These are phyloP conservation scores for Bombus sylvicola DNA, from an alignment of 1,140 invertebrate genomes.

Conservation along the genomic window DNA sequence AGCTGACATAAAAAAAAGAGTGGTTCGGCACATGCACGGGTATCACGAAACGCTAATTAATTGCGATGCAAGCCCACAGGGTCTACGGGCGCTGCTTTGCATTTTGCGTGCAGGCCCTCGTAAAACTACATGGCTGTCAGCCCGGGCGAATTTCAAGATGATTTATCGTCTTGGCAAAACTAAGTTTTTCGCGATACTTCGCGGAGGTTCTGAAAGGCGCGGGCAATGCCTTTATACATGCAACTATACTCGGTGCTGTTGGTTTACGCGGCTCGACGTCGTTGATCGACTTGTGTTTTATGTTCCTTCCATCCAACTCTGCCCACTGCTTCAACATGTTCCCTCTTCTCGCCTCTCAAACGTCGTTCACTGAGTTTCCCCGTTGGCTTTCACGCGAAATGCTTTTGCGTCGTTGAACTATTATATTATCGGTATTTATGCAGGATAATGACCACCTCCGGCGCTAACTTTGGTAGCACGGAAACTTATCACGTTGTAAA, in stretches of 20 bases:
- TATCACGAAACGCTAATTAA: conserved; percentile 82
- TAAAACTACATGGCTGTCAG: conserved; percentile 81
- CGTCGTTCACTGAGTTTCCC: conserved; percentile 36
- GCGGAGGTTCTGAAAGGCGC: conserved; percentile 41
- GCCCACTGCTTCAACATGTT: conserved; percentile 39
- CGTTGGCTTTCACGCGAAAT: conserved; percentile 14
- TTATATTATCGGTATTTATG: conserved; percentile 32
- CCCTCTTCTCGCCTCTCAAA: conserved; percentile 25
- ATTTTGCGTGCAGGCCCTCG: conserved; percentile 80
- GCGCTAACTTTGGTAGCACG: conserved; percentile 16
- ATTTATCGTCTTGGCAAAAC: conserved; percentile 78
- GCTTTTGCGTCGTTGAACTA: conserved; percentile 25
- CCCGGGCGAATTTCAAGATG: conserved; percentile 79
- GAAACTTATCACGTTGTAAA: background rate
- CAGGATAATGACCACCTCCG: conserved; percentile 42
- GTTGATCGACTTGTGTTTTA: conserved; percentile 57
- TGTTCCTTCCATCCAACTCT: conserved; percentile 8
- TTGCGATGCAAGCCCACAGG: conserved; percentile 77
- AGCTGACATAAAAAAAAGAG: conserved; percentile 68
- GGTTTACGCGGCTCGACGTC: conserved; percentile 42
- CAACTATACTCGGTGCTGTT: conserved; percentile 43
- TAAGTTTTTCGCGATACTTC: conserved; percentile 79
- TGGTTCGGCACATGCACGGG: conserved; percentile 77
- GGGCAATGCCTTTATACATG: conserved; percentile 56
- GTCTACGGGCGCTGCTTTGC: conserved; percentile 72